These are phyloP conservation scores for Porites lutea DNA, from an alignment of 64 coral and sea anemone species.

Conservation along the genomic window DNA sequence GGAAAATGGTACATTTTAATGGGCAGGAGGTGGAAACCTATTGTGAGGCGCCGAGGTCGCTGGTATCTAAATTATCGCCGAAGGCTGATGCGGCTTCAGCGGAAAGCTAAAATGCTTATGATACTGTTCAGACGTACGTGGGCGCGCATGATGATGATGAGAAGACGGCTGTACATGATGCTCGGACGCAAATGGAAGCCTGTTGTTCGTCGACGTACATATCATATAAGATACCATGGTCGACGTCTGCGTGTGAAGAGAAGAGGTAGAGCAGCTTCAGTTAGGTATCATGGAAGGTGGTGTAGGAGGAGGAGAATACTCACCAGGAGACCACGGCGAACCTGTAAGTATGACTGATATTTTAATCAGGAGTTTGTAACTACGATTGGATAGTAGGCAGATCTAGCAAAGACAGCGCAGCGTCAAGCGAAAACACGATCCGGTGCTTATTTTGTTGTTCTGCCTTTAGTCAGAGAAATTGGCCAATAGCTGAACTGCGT, in stretches of 20 bases:
- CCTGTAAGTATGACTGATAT: not conserved
- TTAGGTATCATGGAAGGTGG: not conserved
- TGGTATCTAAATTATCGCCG: not conserved
- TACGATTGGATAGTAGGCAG: too few relatives aligned
- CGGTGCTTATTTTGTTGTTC: too few relatives aligned
- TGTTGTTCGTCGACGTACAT: not conserved
- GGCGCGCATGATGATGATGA: constrained; percentile 9
- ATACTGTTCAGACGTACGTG: not conserved
- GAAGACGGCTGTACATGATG: constrained; percentile 14
- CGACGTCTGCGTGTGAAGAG: not conserved
- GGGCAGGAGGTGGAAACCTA: constrained; percentile 1
- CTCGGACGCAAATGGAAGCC: not conserved
- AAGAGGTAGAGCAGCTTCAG: not conserved
- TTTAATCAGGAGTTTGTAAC: too few relatives aligned
- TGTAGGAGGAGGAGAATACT: not conserved
- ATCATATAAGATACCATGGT: not conserved
- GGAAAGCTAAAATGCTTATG: constrained; percentile 13
- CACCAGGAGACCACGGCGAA: not conserved
- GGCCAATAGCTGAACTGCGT: too few relatives aligned
- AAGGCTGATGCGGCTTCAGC: not conserved
- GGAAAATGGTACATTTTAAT: constrained; percentile 15
- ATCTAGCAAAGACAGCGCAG: too few relatives aligned
- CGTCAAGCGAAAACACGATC: too few relatives aligned
- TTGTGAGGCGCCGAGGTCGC: not conserved
- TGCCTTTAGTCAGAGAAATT: too few relatives aligned